A percentile compares a stretch with the other conserved stretches of the same genome.
These are phyloP conservation scores for Podarcis siculus DNA, from an alignment of 2,797 vertebrate species.

Conservation along the genomic window DNA sequence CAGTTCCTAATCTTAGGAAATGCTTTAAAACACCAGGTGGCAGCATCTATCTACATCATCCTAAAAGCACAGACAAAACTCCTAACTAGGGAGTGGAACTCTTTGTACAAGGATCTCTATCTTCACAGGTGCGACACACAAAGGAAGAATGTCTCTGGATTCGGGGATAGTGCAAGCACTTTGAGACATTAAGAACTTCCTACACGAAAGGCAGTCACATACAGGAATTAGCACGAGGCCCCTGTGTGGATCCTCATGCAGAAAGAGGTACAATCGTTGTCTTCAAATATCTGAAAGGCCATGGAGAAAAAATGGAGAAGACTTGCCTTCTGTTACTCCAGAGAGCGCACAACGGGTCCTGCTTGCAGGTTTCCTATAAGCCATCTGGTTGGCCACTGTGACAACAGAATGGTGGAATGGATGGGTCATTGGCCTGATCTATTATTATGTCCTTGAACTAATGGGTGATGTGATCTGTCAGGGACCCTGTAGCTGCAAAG, in stretches of 20 bases:
- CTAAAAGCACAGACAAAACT: neutral
- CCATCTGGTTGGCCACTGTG: too few species aligned
- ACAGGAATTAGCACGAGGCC: neutral
- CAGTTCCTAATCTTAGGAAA: neutral
- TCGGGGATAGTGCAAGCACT: neutral
- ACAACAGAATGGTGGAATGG: too few species aligned
- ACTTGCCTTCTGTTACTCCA: too few species aligned
- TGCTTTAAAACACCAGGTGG: conserved; percentile 25
- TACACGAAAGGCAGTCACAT: neutral
- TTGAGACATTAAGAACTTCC: neutral
- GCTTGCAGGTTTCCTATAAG: too few species aligned
- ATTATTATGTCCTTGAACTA: too few species aligned
- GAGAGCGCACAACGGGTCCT: too few species aligned
- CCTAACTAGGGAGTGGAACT: neutral
- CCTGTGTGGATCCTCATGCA: neutral
- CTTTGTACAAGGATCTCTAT: neutral
- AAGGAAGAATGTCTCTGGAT: neutral
- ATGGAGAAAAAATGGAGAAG: neutral
- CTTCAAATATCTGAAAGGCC: neutral
- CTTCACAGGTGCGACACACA: neutral
- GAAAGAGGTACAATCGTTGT: neutral
- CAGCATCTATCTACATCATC: conserved; percentile 15
- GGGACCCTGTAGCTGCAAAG: neutral
- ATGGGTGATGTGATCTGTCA: neutral
- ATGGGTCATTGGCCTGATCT: neutral